Conservation (phyloP, 2,797 vertebrate genomes). For the Falco biarmicus region DNA sequence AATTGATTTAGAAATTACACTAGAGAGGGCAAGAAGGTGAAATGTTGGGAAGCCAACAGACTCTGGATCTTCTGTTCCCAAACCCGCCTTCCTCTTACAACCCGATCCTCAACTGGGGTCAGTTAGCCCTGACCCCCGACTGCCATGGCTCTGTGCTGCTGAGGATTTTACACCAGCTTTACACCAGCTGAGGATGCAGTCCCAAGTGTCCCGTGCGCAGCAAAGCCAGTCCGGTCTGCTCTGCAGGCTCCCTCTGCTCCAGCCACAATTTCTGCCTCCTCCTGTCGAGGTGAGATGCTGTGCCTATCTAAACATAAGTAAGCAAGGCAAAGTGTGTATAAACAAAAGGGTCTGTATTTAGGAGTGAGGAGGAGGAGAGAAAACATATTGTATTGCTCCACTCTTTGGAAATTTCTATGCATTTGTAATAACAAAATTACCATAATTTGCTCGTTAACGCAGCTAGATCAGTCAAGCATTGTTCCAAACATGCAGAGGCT, state of each 20-base stretch:
- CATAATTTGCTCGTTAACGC: constrained; percentile 88
- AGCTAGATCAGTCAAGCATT: constrained; percentile 88
- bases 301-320: constrained; percentile 50
- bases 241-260: not conserved
- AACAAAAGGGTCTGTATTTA: constrained; percentile 75
- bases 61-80: not conserved
- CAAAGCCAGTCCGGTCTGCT: not conserved
- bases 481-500: constrained; percentile 79
- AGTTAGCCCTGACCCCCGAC: not conserved
- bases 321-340: constrained; percentile 74
- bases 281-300: not conserved
- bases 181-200: not conserved
- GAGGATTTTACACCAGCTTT: not conserved
- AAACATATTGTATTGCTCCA: constrained; percentile 81
- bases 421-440: constrained; percentile 90
- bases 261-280: not conserved
- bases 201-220: rapidly evolving
- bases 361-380: constrained; percentile 74
- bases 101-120: not conserved
- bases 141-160: not conserved
- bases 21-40: not conserved
- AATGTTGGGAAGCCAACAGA: not conserved
- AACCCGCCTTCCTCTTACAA: not conserved
- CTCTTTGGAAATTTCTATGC: constrained; percentile 86
- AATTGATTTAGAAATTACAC: not conserved